Percentiles rank a stretch among this genome's conserved stretches.
These are phyloP conservation scores for Agrotis ipsilon DNA, from an alignment of 2,888 invertebrate genomes.

Conservation along the genomic window DNA sequence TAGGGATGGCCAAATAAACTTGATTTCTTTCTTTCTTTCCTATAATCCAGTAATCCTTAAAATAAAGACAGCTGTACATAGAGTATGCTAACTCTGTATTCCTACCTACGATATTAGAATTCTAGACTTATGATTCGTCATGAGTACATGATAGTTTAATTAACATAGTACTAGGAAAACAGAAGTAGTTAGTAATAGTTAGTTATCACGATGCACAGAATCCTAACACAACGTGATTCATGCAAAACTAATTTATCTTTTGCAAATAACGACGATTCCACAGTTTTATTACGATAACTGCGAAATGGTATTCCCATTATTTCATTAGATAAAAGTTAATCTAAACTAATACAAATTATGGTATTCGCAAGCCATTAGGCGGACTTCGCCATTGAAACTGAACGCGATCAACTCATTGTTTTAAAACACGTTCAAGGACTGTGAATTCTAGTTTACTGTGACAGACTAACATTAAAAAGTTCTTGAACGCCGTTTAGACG, in stretches of 20 bases:
- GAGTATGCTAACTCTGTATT: not conserved
- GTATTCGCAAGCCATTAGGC: not conserved
- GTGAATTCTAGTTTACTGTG: no score
- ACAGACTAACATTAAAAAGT: no score
- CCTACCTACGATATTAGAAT: not conserved
- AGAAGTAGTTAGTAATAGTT: conserved; percentile 4
- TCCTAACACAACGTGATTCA: conserved; percentile 5
- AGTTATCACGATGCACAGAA: not conserved
- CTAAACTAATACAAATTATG: not conserved
- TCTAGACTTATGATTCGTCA: not conserved
- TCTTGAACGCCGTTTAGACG: no score
- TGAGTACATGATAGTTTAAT: conserved; percentile 10
- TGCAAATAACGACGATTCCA: not conserved
- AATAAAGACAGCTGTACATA: not conserved
- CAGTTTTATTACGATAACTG: not conserved
- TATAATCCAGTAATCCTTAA: no score
- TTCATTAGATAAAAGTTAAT: not conserved
- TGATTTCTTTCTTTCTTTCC: no score
- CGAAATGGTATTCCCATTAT: not conserved
- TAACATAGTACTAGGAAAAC: conserved; percentile 26
- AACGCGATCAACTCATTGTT: no score
- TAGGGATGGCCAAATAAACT: no score
- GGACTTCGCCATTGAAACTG: no score
- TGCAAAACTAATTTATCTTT: conserved; percentile 5
- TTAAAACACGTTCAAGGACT: no score